Base-by-base conservation (phyloP, 2,888 invertebrate species). In the Drosophila mimica region DNA sequence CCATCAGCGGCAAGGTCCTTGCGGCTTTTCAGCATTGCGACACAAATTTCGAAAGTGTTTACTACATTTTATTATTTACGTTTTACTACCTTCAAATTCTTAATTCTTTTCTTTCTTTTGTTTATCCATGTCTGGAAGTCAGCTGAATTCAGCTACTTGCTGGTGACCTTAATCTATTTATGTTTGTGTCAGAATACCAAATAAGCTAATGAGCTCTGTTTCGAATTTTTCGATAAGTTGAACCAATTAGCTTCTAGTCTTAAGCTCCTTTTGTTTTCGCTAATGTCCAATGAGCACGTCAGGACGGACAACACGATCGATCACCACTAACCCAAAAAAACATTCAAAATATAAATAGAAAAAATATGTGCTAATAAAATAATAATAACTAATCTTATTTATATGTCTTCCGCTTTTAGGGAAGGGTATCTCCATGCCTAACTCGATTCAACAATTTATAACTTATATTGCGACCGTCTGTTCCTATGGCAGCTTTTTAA, bases 21-120 rank as follows among this genome's bases (percentile, higher is more conserved):
- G 70, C 36, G 74, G 73, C 64, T 53, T 84, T 83, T 70, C 65
- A 67, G 49, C 75, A 68, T 38, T 64, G 60, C 69, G 66, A 61
- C 65, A 64, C 65, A 52, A 59, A 83, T 74, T 79, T 74, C 74
- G 46, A 67, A 72, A 70, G 74, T 75, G 72, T 77, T 84, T 74
- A 76, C 79, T 69, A 75, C 85, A 85, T 84, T 88, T 85, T 79
- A 82, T 82, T 88, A 77, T 88, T 79, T 70, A 67, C 82, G 84
- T 88, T 81, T 77, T 75, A 84, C 65, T 72, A 75, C 68, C 65
- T 65, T 70, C 61, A 77, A 81, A 74, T 53, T 74, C 57, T 11
- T 36, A 1, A 25, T 25, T 1, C 15, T 43, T 56, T 67, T 53
- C 53, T 38, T 36, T 20, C 25, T 25, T 31, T 64, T 25, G 20